Base-by-base conservation (phyloP, 2,888 invertebrate genomes). In the Lamproptera curius region DNA sequence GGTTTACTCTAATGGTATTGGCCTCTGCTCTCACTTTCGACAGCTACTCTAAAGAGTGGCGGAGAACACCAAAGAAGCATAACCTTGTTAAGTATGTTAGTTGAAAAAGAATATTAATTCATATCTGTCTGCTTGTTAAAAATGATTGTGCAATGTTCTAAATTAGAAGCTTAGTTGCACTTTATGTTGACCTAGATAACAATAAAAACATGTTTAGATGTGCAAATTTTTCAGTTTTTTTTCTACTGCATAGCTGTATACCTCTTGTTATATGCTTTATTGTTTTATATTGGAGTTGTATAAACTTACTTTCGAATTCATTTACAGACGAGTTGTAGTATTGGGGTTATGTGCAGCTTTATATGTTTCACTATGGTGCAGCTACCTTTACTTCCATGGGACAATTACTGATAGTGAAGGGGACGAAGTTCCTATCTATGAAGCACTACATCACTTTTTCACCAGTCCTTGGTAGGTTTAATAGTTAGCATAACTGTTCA, bases 391-490 rank as follows among this genome's bases (percentile, higher is more conserved):
- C 73, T 97, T 95, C 82, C 96, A 97, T 68, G 95, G 96, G 10
- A 94, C 93, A 51, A 89, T 97, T 43, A 93, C 93, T 0, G 95
- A 96, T 72, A 91, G 91, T 56, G 92, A 95, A 52, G 97, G 97
- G 0, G 96, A 97, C 54, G 94, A 95, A 67, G 92, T 97, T 10
- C 96, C 95, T 23, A 88, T 97, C 1, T 93, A 95, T 51, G 97
- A 97, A 70, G 97, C 97, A 0, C 61, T 97, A 0, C 91, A 93
- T 59, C 95, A 98, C 73, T 96, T 98, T 77, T 92, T 97, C 61
- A 95, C 95, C 3, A 95, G 96, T 2, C 95, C 95, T 56, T 94
- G 90, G 92, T 92, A 54, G 78, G 73, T 41, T n/a, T n/a, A n/a
- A n/a, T n/a, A n/a, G n/a, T 42, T 20, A 3, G 13, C n/a, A 2